A percentile compares a stretch with the other conserved stretches of the same genome.
Evolutionary conservation across 2,113 vertebrate genomes (phyloP).

Genomic region (Corythoichthys intestinalis): DNA sequence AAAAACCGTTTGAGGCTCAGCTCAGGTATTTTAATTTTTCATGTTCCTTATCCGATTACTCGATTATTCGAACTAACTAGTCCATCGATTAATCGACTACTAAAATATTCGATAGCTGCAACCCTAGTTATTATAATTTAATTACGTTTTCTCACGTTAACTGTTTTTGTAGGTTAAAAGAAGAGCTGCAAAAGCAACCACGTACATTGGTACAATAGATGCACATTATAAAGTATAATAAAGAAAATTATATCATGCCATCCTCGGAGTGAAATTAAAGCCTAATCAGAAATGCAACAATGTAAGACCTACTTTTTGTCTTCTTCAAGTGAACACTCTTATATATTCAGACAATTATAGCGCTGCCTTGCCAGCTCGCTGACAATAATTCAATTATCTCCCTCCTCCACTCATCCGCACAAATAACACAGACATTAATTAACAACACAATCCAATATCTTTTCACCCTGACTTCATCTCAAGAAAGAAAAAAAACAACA

Average conservation of each 20-base stretch:
- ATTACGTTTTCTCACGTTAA: too few relatives aligned
- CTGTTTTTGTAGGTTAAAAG: too few relatives aligned
- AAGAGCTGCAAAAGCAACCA: too few relatives aligned
- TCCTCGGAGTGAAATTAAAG: slow-evolving; percentile 51
- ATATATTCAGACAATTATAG: slow-evolving; percentile 70
- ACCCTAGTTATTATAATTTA: too few relatives aligned
- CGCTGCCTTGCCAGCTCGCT: slow-evolving; percentile 64
- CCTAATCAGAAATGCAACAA: slow-evolving; percentile 53
- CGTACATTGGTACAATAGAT: too few relatives aligned
- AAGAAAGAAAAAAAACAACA: slow-evolving; percentile 41
- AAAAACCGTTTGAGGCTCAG: too few relatives aligned
- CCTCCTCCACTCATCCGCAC: slow-evolving; percentile 60
- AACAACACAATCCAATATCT: slow-evolving; percentile 73
- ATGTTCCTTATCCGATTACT: too few relatives aligned
- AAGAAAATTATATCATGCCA: slow-evolving; percentile 4
- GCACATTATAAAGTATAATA: too few relatives aligned
- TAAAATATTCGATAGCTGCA: too few relatives aligned
- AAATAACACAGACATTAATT: slow-evolving; percentile 74
- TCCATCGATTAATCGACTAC: too few relatives aligned
- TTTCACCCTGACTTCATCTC: slow-evolving; percentile 64
- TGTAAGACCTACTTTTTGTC: slow-evolving; percentile 46
- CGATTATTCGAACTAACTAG: too few relatives aligned
- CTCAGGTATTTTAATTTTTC: too few relatives aligned
- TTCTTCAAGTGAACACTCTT: slow-evolving; percentile 56
- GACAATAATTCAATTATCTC: slow-evolving; percentile 74